Evolutionary conservation across 35 echinoderm and acorn worm genomes (phyloP).

Genomic region (Anneissia japonica): DNA sequence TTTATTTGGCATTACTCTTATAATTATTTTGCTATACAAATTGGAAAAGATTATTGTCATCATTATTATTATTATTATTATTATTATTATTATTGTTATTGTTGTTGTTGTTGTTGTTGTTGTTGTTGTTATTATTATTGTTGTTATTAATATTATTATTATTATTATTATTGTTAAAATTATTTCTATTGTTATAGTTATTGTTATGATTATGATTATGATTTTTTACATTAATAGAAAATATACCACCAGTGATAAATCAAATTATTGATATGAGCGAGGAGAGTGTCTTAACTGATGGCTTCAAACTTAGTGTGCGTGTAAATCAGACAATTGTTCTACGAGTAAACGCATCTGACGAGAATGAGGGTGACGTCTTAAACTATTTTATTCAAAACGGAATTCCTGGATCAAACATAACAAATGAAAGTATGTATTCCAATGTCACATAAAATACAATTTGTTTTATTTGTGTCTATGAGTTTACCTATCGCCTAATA

Average conservation of each 20-base stretch:
- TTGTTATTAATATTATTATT: conserved; percentile 2
- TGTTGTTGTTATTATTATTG: conserved; percentile 5
- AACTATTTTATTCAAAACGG: not conserved
- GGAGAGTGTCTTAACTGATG: too few species aligned
- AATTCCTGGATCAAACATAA: too few species aligned
- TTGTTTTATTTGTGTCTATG: too few species aligned
- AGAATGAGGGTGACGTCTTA: not conserved
- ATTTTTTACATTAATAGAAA: not conserved
- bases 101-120: conserved; percentile 5
- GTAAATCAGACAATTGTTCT: too few species aligned
- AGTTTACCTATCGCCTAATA: too few species aligned
- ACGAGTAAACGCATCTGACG: too few species aligned
- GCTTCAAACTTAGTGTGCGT: too few species aligned
- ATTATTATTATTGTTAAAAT: not conserved
- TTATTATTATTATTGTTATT: conserved; percentile 5
- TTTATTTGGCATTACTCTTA: not conserved
- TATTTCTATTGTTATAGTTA: not conserved
- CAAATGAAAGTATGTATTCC: too few species aligned
- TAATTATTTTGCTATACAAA: not conserved
- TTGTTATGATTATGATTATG: not conserved
- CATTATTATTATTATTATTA: conserved; percentile 2
- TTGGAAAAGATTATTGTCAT: conserved; percentile 4
- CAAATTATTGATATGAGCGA: too few species aligned
- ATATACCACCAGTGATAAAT: too few species aligned
- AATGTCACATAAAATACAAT: too few species aligned